Conservation (phyloP, 2,888 invertebrate genomes). For the Psylliodes chrysocephalus region DNA sequence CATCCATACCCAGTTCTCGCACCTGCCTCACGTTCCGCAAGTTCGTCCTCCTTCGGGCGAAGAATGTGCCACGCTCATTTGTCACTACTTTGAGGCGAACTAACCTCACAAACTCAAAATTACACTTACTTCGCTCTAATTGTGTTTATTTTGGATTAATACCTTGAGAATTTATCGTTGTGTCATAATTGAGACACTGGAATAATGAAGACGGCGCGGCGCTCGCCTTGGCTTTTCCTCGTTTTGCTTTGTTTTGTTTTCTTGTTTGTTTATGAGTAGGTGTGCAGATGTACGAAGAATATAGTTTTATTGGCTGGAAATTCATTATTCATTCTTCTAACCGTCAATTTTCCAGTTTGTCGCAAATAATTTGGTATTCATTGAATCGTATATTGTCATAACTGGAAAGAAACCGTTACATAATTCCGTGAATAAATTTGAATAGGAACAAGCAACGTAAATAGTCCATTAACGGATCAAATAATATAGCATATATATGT, state of each 20-base stretch:
- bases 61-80: conserved; percentile 43
- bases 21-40: conserved; percentile 49
- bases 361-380: too few relatives aligned
- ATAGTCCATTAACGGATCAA: too few relatives aligned
- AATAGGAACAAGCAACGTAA: too few relatives aligned
- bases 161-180: conserved; percentile 42
- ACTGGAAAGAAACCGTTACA: too few relatives aligned
- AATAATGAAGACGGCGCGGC: conserved; percentile 25
- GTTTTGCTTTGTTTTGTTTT: conserved; percentile 8
- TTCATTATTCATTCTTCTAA: neutral
- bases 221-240: neutral
- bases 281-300: neutral
- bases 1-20: conserved; percentile 50
- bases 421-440: too few relatives aligned
- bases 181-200: conserved; percentile 26
- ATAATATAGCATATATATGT: too few relatives aligned
- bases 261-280: neutral
- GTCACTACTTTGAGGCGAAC: conserved; percentile 47
- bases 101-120: conserved; percentile 48
- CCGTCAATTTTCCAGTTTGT: too few relatives aligned
- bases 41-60: conserved; percentile 32
- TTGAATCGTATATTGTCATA: too few relatives aligned
- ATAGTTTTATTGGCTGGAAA: neutral
- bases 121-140: conserved; percentile 52
- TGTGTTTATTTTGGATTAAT: conserved; percentile 49